Conservation (phyloP, 2,888 invertebrate species). For the Subacronicta megacephala region DNA sequence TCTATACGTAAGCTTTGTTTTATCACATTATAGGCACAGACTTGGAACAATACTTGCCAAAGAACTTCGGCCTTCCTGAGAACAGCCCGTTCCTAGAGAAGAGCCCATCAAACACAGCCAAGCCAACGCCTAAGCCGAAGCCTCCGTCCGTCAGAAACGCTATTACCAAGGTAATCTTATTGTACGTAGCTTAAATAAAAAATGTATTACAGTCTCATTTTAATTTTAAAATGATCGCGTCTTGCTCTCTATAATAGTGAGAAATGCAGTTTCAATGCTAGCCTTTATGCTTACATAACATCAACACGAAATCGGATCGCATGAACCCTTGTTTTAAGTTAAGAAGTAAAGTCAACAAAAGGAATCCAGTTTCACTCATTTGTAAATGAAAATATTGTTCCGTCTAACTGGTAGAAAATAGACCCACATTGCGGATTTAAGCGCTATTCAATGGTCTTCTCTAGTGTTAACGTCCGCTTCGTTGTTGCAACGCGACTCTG, state of each 20-base stretch:
- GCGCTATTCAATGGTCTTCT: constrained; percentile 44
- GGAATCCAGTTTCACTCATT: constrained; percentile 14
- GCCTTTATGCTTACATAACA: neutral
- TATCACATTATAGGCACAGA: constrained; percentile 86
- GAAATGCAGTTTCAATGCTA: constrained; percentile 15
- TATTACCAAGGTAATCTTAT: constrained; percentile 76
- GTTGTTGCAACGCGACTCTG: constrained; percentile 38
- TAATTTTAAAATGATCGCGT: constrained; percentile 20
- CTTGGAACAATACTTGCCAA: constrained; percentile 90
- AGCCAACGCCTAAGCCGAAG: constrained; percentile 78
- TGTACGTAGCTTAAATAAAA: too few species aligned
- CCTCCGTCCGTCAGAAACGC: constrained; percentile 70
- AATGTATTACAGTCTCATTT: constrained; percentile 2
- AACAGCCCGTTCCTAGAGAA: constrained; percentile 86
- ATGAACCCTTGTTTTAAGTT: neutral
- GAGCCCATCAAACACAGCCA: constrained; percentile 84
- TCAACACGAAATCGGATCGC: constrained; percentile 1
- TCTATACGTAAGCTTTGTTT: constrained; percentile 38
- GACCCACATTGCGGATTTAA: constrained; percentile 17
- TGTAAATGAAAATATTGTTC: constrained; percentile 26
- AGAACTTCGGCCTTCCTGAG: constrained; percentile 90
- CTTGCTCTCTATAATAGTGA: neutral
- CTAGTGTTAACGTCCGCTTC: constrained; percentile 33
- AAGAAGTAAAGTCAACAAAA: neutral
- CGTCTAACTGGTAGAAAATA: constrained; percentile 30